Evolutionary conservation across 2,113 vertebrate species (phyloP).

Genomic region (Pseudorectes ferrugineus): DNA sequence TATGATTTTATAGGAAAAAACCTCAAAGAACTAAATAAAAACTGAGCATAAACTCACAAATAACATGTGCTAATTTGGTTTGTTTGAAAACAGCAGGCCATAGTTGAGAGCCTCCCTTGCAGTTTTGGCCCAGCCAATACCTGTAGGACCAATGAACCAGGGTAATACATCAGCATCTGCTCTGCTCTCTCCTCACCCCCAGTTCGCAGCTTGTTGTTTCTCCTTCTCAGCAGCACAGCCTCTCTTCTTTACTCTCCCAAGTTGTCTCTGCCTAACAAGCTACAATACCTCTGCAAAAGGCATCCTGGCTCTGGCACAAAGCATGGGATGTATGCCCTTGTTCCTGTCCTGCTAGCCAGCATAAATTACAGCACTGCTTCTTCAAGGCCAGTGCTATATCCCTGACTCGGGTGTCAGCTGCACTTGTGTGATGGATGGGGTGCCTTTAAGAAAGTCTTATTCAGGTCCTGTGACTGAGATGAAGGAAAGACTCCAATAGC

Average conservation of each 20-base stretch:
- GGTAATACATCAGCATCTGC: not conserved
- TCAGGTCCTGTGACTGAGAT: not conserved
- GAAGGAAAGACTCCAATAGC: not conserved
- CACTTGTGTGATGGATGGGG: not conserved
- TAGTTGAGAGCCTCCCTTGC: not conserved
- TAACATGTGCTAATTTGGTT: not conserved
- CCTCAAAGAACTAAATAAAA: not conserved
- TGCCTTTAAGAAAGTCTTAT: not conserved
- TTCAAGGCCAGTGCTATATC: not conserved
- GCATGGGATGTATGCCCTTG: not conserved
- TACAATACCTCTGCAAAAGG: not conserved
- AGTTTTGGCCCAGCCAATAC: not conserved
- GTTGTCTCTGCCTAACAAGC: not conserved
- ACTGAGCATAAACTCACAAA: not conserved
- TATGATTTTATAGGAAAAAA: not conserved
- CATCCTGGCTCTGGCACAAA: not conserved
- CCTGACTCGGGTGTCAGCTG: not conserved
- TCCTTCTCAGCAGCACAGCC: not conserved
- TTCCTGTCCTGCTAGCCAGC: not conserved
- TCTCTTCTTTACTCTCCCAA: not conserved
- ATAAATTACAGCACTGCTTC: not conserved
- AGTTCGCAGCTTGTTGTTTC: rapidly evolving
- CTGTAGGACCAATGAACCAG: not conserved
- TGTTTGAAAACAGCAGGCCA: not conserved
- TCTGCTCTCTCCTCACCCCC: not conserved